Base-by-base conservation (phyloP, 2,888 invertebrate genomes). In the Molanna angustata region DNA sequence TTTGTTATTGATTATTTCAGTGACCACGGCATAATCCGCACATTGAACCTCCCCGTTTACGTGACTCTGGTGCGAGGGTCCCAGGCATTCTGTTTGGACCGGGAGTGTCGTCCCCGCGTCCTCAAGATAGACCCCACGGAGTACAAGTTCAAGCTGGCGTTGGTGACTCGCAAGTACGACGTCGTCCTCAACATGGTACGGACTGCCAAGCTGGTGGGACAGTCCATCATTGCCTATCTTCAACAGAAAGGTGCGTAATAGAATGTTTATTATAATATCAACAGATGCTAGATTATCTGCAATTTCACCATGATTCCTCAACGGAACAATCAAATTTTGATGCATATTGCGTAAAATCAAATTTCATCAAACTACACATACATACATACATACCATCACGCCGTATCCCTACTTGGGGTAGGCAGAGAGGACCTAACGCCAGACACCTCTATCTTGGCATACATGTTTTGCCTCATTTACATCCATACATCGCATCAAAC, bases 21-120 rank as follows among this genome's bases (percentile, higher is more conserved):
- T 0, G 99, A 99, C 70, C 91, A 95, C 71, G 99, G 99, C 35
- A 99, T 99, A 42, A 98, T 99, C 62, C 88, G 99, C 14, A 99
- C 99, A 0, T 73, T 99, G 59, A 98, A 99, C 72, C 79, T 98
- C 53, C 98, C 99, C 0, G 94, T 99, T 65, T 99, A 99, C 72
- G 86, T 97, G 2, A 95, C 97, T 7, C 84, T 90, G 60, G 91
- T 98, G 21, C 85, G 93, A 65, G 92, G 93, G 2, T 86, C 85
- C 64, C 88, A 90, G 64, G 58, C 61, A 0, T 96, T 94, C 66
- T 97, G 97, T 62, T 76, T 98, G 61, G 97, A 98, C 74, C 81
- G 97, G 3, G 96, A 97, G 67, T 91, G 91, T 61, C 81, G 90
- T 33, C 92, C 96, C 0, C 82, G 94, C 49, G 88, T 96, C 45